Base-by-base conservation (phyloP, 1,140 invertebrate species). In the Geopemphigus sp. region DNA sequence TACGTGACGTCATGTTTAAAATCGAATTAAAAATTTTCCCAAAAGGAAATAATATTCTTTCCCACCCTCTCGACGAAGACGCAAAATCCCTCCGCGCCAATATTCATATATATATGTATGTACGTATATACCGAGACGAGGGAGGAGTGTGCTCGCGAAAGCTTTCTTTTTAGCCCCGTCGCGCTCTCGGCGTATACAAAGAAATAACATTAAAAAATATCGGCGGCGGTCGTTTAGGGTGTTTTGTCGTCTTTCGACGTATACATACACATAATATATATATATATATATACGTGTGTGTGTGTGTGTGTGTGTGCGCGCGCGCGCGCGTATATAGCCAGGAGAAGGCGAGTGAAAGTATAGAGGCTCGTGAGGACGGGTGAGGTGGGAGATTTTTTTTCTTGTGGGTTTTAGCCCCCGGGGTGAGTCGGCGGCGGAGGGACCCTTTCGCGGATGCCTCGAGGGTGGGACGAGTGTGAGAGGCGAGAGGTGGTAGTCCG, bases 151-250 rank as follows among this genome's bases (percentile, higher is more conserved):
- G 54, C 53, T 15, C 50, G 54, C 70, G 26, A 50, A 50, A 53
- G 0, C 26, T 57, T 59, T 76, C 22, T 59, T 45, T 61, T 59
- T 57, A 59, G 54, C 57, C 66, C 66, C 17, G 64, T 24, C 64
- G 64, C 26, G 39, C 63, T 66, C 63, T 45, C 32, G 32, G n/a
- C 22, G 47, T 53, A 70, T 26, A 70, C 45, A 45, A 76, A 76
- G 57, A 76, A 76, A 76, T 76, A 76, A 76, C 73, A 76, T 76
- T 76, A 76, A 76, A 76, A 76, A 76, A 61, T 45, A 76, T 61
- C 32, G 56, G 32, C 73, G 17, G 54, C 29, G 29, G 32, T 76
- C 73, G 73, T 76, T 76, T 76, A 76, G 73, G 73, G 73, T 61
- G 73, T 76, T 76, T 76, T 76, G 73, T 76, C 73, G 73, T 76